A percentile compares a stretch with the other conserved stretches of the same genome.
phyloP scores from a whole-genome alignment of 2,888 invertebrate genomes.

The Proisotoma minuta region DNA sequence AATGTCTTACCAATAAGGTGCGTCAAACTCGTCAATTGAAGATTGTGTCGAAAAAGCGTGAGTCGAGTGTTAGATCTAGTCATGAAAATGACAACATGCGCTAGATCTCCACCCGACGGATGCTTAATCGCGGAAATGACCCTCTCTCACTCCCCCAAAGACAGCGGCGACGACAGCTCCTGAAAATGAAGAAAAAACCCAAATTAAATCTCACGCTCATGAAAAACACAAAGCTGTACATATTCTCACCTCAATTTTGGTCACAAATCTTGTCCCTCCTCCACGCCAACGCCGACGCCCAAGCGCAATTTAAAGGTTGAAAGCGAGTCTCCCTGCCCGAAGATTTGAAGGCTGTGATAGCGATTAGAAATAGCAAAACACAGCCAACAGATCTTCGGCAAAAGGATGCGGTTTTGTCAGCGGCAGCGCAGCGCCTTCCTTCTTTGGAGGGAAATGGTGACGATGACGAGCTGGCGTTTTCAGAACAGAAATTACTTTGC shows the following conservation, averaged over 20 bases:
- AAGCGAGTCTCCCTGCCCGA: slow-evolving; percentile 48
- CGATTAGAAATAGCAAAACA: slow-evolving; percentile 44
- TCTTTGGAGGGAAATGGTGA: too few relatives aligned
- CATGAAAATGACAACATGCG: slow-evolving; percentile 37
- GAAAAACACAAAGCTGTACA: too few relatives aligned
- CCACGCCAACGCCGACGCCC: not conserved
- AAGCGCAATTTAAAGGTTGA: slow-evolving; percentile 2
- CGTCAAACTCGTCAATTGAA: not conserved
- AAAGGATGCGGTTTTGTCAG: slow-evolving; percentile 26
- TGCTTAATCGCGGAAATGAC: slow-evolving; percentile 36
- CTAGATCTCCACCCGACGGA: slow-evolving; percentile 44
- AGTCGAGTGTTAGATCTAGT: slow-evolving; percentile 47
- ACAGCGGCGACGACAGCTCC: not conserved
- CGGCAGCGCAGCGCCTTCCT: not conserved
- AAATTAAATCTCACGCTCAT: too few relatives aligned
- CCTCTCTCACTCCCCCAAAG: not conserved
- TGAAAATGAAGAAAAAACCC: too few relatives aligned
- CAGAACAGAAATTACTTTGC: slow-evolving; percentile 37
- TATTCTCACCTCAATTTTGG: too few relatives aligned
- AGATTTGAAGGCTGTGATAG: slow-evolving; percentile 48
- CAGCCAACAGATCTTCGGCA: slow-evolving; percentile 48
- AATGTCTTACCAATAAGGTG: slow-evolving; percentile 69
- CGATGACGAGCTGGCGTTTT: not conserved
- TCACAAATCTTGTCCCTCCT: too few relatives aligned
- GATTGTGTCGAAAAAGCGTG: slow-evolving; percentile 27